Evolutionary conservation across 37 sponge, comb jelly and placozoan genomes (phyloP).

Genomic region (Mnemiopsis leidyi): DNA sequence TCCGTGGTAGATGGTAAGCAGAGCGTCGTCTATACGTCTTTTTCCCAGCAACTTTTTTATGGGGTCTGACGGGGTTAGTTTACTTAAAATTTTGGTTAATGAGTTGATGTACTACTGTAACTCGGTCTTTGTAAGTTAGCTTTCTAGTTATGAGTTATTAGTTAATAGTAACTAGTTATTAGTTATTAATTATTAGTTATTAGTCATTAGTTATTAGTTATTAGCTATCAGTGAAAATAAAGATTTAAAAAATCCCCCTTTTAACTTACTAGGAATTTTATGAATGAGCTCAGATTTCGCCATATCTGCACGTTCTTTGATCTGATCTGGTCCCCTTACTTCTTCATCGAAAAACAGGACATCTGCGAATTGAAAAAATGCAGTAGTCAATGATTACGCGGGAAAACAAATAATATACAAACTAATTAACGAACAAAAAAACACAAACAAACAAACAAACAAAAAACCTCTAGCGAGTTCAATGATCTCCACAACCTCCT

Average conservation of each 20-base stretch:
- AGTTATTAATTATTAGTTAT: too few relatives aligned
- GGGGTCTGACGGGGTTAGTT: not conserved
- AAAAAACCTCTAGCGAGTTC: slow-evolving; percentile 28
- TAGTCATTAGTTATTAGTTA: too few relatives aligned
- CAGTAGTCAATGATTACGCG: too few relatives aligned
- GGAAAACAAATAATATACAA: too few relatives aligned
- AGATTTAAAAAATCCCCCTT: too few relatives aligned
- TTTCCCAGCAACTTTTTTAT: not conserved
- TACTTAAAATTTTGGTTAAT: not conserved
- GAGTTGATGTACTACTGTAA: not conserved
- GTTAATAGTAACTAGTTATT: too few relatives aligned
- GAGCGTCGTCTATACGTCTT: not conserved
- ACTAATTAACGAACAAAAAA: too few relatives aligned
- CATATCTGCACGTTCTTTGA: not conserved
- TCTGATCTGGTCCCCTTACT: not conserved
- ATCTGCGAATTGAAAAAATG: too few relatives aligned
- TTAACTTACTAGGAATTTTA: not conserved
- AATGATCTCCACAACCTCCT: slow-evolving; percentile 45
- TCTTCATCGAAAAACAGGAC: slow-evolving; percentile 13
- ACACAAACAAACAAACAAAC: too few relatives aligned
- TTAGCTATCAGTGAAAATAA: too few relatives aligned
- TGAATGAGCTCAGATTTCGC: not conserved
- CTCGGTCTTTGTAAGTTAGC: not conserved
- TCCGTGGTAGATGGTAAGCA: slow-evolving; percentile 5
- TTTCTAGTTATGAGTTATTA: too few relatives aligned